A percentile compares a stretch with the other conserved stretches of the same genome.
Evolutionary conservation across 2,888 invertebrate genomes (phyloP).

Genomic region (Pseudococcus longispinus): DNA sequence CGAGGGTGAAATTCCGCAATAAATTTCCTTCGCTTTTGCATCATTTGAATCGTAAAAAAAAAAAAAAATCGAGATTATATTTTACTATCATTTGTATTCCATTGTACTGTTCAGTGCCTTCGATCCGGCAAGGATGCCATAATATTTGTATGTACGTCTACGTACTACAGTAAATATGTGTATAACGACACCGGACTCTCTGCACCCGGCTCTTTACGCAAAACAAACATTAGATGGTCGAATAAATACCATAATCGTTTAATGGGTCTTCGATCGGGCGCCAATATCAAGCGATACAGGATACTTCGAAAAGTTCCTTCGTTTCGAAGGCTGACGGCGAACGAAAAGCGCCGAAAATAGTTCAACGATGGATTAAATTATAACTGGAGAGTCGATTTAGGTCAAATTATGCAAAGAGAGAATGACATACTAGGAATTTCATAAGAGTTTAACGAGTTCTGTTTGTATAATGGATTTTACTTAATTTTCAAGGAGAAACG

Average conservation of each 20-base stretch:
- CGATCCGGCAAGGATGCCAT: background rate
- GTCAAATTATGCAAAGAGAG: too few species aligned
- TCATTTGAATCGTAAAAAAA: background rate
- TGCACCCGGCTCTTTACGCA: background rate
- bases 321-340: too few species aligned
- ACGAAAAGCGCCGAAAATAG: too few species aligned
- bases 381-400: too few species aligned
- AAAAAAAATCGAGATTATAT: background rate
- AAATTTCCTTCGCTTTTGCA: background rate
- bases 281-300: background rate
- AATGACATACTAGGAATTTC: too few species aligned
- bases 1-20: background rate
- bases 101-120: background rate
- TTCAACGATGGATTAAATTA: too few species aligned
- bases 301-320: background rate
- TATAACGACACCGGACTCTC: background rate
- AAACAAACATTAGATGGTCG: background rate
- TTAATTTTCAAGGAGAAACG: too few species aligned
- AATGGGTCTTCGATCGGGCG: slow-evolving; percentile 8
- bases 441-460: too few species aligned
- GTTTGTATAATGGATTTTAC: too few species aligned
- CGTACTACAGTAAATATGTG: background rate
- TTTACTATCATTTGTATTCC: background rate
- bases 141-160: background rate
- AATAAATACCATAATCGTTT: slow-evolving; percentile 6